Base-by-base conservation (phyloP, 92 coral and sea anemone genomes). In the Bergia puertoricense region DNA sequence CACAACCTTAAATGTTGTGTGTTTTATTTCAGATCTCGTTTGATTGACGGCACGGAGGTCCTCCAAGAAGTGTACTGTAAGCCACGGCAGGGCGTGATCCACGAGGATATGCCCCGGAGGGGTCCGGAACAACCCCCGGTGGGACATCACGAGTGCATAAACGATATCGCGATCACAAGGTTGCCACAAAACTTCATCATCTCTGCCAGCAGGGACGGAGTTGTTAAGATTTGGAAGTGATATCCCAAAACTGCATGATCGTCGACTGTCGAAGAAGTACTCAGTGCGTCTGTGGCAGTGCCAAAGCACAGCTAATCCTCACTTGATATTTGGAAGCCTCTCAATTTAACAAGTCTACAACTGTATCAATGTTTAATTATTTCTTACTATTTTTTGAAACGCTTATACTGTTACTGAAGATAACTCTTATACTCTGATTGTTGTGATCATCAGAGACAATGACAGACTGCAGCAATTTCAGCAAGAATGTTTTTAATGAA, bases 121-220 rank as follows among this genome's bases (percentile, higher is more conserved):
- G 98, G 98, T 57, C 99, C 99, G 50, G 98, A 93, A 59, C 96
- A 97, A 77, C 98, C 99, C 44, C 93, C 99, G 41, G 93, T 94
- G 89, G 99, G 99, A 22, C 99, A 97, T 90, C 99, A 95, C 74
- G 99, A 97, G 79, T 97, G 99, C 77, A 95, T 97, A 77, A 97
- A 96, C 84, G 99, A 97, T 90, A 88, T 97, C 20, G 94, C 93
- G 6, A 86, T 94, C 83, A 91, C 96, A 11, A 96, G 91, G 82
- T 85, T 91, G 62, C 99, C 99, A 6, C 99, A 97, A 85, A 94
- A 97, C 85, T 97, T 95, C 62, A 91, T 97, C 67, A 91, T 97
- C 71, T 96, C 99, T 15, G 98, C 99, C 16, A 96, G 93, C 20
- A 91, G 99, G 76, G 98, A 97, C 79, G 99, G 99, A 15, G 99